These are phyloP conservation scores for Paedocypris sp. DNA, from an alignment of 2,113 vertebrate genomes.

Conservation along the genomic window DNA sequence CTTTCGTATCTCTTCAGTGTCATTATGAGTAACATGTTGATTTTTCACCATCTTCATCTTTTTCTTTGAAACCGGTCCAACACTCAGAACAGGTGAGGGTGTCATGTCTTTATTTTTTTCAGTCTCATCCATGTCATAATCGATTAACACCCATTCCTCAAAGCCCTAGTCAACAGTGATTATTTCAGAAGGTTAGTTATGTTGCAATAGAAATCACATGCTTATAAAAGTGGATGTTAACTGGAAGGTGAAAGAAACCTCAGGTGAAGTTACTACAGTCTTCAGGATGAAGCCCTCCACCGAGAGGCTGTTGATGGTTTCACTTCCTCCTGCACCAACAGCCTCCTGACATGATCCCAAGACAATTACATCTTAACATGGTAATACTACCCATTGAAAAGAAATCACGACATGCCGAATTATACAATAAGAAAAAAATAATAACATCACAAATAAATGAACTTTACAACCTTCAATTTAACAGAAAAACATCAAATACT, in stretches of 20 bases:
- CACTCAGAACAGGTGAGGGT: slow-evolving; percentile 42
- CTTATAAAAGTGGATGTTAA: too few species aligned
- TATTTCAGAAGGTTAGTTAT: slow-evolving; percentile 89
- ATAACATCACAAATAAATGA: not conserved
- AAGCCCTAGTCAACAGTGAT: slow-evolving; percentile 94
- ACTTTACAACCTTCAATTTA: not conserved
- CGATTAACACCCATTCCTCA: slow-evolving; percentile 98
- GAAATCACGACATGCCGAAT: slow-evolving; percentile 1
- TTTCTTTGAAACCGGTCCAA: slow-evolving; percentile 53
- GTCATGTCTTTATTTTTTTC: slow-evolving; percentile 46
- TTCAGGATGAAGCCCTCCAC: slow-evolving; percentile 91
- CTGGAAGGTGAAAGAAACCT: slow-evolving; percentile 65
- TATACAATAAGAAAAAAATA: not conserved
- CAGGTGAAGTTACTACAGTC: slow-evolving; percentile 87
- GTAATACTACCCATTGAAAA: slow-evolving; percentile 43
- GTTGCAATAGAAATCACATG: too few species aligned
- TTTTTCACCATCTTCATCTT: slow-evolving; percentile 47
- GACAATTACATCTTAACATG: too few species aligned
- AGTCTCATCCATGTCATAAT: slow-evolving; percentile 58
- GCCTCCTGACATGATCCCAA: slow-evolving; percentile 48
- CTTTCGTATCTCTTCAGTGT: slow-evolving; percentile 52
- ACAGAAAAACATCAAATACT: too few species aligned
- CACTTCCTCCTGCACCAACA: slow-evolving; percentile 67
- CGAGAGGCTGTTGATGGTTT: slow-evolving; percentile 71
- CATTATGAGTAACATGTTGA: slow-evolving; percentile 47